Percentiles rank a stretch among this genome's conserved stretches.
These are phyloP conservation scores for Papilio polyxenes DNA, from an alignment of 1,140 invertebrate genomes.

Conservation along the genomic window DNA sequence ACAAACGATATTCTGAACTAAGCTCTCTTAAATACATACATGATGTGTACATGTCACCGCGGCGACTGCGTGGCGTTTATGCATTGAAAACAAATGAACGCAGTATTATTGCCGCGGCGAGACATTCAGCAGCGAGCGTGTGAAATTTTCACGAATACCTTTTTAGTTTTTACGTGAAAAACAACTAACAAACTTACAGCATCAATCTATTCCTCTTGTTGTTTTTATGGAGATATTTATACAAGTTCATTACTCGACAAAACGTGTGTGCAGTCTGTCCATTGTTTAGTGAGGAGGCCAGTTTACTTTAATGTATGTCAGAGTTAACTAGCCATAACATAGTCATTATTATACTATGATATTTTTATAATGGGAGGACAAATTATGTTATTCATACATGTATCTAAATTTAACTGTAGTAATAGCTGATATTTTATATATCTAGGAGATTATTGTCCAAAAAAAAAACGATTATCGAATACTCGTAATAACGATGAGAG, in stretches of 20 bases:
- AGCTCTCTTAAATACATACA: no score
- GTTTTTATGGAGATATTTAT: background rate
- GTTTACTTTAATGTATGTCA: background rate
- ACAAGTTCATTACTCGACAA: background rate
- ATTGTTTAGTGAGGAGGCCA: constrained; percentile 3
- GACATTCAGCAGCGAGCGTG: no score
- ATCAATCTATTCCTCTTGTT: background rate
- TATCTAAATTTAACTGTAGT: background rate
- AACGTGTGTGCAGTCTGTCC: constrained; percentile 4
- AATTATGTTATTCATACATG: background rate
- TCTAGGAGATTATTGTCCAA: background rate
- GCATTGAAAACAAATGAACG: no score
- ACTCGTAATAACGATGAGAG: no score
- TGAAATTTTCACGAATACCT: no score
- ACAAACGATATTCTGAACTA: background rate
- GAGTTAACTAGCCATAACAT: constrained; percentile 10
- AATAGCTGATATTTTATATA: background rate
- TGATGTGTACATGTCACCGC: no score
- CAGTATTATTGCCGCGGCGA: no score
- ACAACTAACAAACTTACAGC: background rate
- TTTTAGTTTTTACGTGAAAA: background rate
- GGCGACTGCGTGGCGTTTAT: no score
- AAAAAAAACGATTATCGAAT: no score
- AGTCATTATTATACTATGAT: background rate
- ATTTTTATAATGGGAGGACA: background rate